Evolutionary conservation across 1,140 invertebrate genomes (phyloP), one percentile per base, ranked within the genome.

Genomic region (Andrena cerasifolii): DNA sequence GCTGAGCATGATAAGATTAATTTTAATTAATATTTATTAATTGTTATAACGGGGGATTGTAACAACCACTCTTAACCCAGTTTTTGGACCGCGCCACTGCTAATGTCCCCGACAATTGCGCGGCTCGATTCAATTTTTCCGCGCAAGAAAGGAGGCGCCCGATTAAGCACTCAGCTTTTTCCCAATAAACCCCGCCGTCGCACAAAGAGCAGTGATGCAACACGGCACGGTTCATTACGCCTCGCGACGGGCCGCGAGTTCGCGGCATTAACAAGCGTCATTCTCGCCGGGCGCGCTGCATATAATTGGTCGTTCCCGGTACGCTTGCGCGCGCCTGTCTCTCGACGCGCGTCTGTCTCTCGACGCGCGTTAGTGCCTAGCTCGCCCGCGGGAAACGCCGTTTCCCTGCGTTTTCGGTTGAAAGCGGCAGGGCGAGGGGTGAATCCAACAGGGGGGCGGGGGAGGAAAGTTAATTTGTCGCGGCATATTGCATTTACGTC

Each of bases 401-500:
- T 49, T 66, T 33, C 28, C 14, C 1, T 16, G 1, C 33, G 36
- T 53, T 68, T 54, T 40, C 49, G 12, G 8, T 14, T 3, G 8
- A 54, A 36, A 33, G 4, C n/a, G 45, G 1, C 47, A 16, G n/a
- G n/a, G n/a, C n/a, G n/a, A n/a, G n/a, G n/a, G n/a, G n/a, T 6
- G 18, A 16, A 0, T 12, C 2, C 28, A 68, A 36, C 2, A 14
- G 2, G n/a, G n/a, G n/a, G n/a, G n/a, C n/a, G n/a, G n/a, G n/a
- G n/a, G 10, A 4, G 33, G 14, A 68, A 26, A 40, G 31, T 68
- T 68, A 53, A 68, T 68, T 21, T 54, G 65, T 68, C 49, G 21
- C 14, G 21, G 24, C 21, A 10, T 53, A n/a, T 68, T 14, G 65
- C 49, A 7, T 40, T 68, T 21, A 21, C 59, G 21, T 26, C 10